Evolutionary conservation across 2,113 vertebrate genomes (phyloP).

Genomic region (Dryoscopus gambensis): DNA sequence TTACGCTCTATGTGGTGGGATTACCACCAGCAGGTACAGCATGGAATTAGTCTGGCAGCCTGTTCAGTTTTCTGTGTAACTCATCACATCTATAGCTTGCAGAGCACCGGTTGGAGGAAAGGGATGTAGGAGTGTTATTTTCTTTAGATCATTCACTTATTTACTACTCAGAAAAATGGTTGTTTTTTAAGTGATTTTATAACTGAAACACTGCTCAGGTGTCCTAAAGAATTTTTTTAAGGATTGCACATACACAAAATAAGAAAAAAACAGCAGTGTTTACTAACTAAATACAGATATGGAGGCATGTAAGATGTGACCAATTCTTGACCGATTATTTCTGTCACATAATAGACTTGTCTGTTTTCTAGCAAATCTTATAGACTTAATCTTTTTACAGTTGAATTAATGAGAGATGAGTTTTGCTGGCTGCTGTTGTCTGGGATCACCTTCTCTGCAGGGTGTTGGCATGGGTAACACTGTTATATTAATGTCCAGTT

Average conservation of each 20-base stretch:
- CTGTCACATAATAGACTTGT: not conserved
- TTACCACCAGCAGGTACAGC: not conserved
- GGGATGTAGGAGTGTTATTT: not conserved
- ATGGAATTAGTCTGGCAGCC: not conserved
- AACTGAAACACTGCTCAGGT: not conserved
- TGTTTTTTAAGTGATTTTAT: not conserved
- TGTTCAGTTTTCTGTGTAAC: not conserved
- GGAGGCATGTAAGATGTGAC: fast-evolving
- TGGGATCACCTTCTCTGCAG: not conserved
- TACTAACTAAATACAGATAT: not conserved
- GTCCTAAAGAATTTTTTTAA: not conserved
- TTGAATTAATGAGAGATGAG: not conserved
- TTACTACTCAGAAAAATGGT: not conserved
- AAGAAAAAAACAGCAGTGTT: fast-evolving
- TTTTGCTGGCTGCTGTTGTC: not conserved
- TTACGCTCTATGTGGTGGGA: not conserved
- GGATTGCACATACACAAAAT: not conserved
- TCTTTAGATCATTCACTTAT: not conserved
- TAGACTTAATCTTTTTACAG: not conserved
- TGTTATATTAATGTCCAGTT: not conserved
- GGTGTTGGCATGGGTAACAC: not conserved
- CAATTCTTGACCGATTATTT: not conserved
- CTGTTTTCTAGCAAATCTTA: not conserved
- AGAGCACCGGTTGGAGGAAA: not conserved
- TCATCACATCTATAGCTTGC: not conserved